Percentiles rank a stretch among this genome's conserved stretches.
phyloP scores from a whole-genome alignment of 2,888 invertebrate species.

The Acanthosoma haemorrhoidale region DNA sequence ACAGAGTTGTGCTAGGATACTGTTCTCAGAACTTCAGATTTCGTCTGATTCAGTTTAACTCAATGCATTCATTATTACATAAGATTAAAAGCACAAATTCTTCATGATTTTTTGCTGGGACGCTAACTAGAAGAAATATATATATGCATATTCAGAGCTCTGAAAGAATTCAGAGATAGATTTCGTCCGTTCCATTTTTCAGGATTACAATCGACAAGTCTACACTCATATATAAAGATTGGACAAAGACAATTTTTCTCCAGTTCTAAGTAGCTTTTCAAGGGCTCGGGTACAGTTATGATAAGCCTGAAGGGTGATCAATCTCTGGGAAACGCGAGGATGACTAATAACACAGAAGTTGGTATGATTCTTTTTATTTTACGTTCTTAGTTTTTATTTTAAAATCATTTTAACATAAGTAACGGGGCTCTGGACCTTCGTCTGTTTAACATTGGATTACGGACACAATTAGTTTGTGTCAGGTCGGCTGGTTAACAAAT shows the following conservation, averaged over 20 bases:
- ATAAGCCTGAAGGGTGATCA: neutral
- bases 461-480: slow-evolving; percentile 6
- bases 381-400: neutral
- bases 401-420: neutral
- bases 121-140: too few relatives aligned
- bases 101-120: too few relatives aligned
- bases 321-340: neutral
- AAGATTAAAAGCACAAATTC: too few relatives aligned
- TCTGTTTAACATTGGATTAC: slow-evolving; percentile 4
- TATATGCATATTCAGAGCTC: too few relatives aligned
- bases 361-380: neutral
- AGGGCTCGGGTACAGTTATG: neutral
- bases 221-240: neutral
- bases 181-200: neutral
- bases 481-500: neutral
- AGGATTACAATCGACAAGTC: neutral
- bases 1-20: too few relatives aligned
- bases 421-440: neutral
- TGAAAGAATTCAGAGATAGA: neutral
- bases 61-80: too few relatives aligned
- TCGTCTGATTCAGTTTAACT: too few relatives aligned
- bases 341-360: neutral
- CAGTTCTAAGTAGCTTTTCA: slow-evolving; percentile 2
- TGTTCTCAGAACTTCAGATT: too few relatives aligned
- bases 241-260: neutral